These are phyloP conservation scores for Charadrius vociferus DNA, from an alignment of 2,113 vertebrate species.

Conservation along the genomic window DNA sequence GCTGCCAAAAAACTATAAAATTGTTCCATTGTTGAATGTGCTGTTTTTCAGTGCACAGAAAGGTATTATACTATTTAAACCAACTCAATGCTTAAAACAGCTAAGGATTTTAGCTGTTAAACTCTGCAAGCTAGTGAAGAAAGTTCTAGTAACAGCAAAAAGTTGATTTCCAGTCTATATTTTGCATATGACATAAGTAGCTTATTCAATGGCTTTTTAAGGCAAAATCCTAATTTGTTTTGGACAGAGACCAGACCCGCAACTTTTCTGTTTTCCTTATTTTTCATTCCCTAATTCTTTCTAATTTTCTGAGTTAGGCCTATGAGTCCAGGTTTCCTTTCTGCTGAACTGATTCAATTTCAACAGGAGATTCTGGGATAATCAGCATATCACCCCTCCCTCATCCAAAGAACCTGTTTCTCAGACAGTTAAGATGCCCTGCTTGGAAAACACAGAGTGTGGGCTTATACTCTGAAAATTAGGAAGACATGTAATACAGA, in stretches of 20 bases:
- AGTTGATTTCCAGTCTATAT: background rate
- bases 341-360: background rate
- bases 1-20: background rate
- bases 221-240: background rate
- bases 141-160: background rate
- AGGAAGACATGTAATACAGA: background rate
- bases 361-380: background rate
- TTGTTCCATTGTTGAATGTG: background rate
- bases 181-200: background rate
- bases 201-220: background rate
- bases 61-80: background rate
- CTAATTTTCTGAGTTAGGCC: background rate
- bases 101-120: too few relatives aligned
- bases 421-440: background rate
- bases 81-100: background rate
- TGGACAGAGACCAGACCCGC: background rate
- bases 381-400: background rate
- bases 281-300: background rate
- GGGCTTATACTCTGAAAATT: background rate
- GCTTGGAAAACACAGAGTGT: background rate
- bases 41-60: background rate
- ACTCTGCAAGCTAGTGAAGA: background rate
- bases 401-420: background rate
- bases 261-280: accelerated
- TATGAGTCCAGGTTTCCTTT: background rate